Base-by-base conservation (phyloP, 23 tunicate species). In the Trididemnum miniatum region DNA sequence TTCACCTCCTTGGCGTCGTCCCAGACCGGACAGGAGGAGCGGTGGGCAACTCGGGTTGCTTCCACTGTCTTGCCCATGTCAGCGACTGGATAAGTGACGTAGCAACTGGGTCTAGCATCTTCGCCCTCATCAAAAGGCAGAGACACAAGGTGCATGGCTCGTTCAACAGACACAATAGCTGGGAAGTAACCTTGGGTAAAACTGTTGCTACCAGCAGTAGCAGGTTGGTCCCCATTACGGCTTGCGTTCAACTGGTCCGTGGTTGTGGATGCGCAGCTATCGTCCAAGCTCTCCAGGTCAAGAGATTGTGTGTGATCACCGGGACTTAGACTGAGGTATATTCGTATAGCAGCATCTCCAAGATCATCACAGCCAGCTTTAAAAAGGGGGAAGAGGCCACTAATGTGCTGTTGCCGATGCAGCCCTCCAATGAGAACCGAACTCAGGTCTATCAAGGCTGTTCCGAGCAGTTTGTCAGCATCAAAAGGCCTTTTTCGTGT, bases 391-490 rank as follows among this genome's bases (percentile, higher is more conserved):
- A 39, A 91, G 35, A 79, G 66, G 7, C 90, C 90, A 35, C 97
- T 91, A 29, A 91, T 86, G 65, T 91, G 97, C 80, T 91, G 97
- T 77, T 91, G 87, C 26, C 63, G 72, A 31, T 82, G 84, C 36
- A 81, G 36, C 12, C 89, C 97, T 0, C 88, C 83, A 4, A 82
- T 35, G 36, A 78, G 35, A 72, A 86, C 74, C 1, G 90, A 30
- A 51, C 80, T 51, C 62, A 91, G 31, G 51, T 86, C 97, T 30
- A 91, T 38, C 22, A 31, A 23, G 2, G 87, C 82, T 0, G 84
- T 72, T 27, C 97, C 97, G 22, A 91, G 83, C 65, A 91, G 79
- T 51, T 79, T 81, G 67, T 91, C 97, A 20, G 79, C 32, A 35
- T 82, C 84, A 0, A 85, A 44, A 33, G 97, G 97, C 51, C 97